Percentiles rank a stretch among this genome's conserved stretches.
Evolutionary conservation across 2,888 invertebrate species (phyloP).

Genomic region (Stenodema calcarata): DNA sequence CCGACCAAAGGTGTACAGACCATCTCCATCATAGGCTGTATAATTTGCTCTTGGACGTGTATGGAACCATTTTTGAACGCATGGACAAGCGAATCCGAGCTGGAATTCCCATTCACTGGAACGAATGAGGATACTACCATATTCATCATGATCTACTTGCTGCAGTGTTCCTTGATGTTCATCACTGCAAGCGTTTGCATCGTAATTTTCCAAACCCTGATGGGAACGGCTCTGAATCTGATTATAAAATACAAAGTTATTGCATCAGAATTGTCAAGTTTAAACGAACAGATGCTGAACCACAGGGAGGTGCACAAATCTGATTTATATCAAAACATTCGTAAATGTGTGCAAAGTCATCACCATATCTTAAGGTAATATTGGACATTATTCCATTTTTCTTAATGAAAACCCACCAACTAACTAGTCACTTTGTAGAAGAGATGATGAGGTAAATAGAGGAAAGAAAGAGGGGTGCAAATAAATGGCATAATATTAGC

Average conservation of each 20-base stretch:
- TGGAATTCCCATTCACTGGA: slow-evolving; percentile 30
- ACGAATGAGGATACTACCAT: not conserved
- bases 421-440: too few species aligned
- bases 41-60: slow-evolving; percentile 3
- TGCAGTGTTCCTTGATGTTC: slow-evolving; percentile 29
- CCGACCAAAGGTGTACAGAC: not conserved
- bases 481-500: not conserved
- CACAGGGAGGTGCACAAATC: not conserved
- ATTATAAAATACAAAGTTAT: slow-evolving; percentile 8
- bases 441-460: too few species aligned
- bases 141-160: not conserved
- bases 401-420: too few species aligned
- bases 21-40: not conserved
- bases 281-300: not conserved
- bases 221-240: slow-evolving; percentile 5
- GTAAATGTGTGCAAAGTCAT: slow-evolving; percentile 4
- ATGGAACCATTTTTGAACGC: slow-evolving; percentile 4
- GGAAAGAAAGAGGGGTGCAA: too few species aligned
- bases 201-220: not conserved
- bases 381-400: not conserved
- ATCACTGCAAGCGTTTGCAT: not conserved
- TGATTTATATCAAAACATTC: not conserved
- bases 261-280: not conserved
- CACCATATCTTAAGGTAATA: slow-evolving; percentile 16
- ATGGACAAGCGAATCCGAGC: not conserved